Evolutionary conservation across 2,797 vertebrate genomes (phyloP), one percentile per base, ranked within the genome.

Genomic region (Pachyuromys duprasi): DNA sequence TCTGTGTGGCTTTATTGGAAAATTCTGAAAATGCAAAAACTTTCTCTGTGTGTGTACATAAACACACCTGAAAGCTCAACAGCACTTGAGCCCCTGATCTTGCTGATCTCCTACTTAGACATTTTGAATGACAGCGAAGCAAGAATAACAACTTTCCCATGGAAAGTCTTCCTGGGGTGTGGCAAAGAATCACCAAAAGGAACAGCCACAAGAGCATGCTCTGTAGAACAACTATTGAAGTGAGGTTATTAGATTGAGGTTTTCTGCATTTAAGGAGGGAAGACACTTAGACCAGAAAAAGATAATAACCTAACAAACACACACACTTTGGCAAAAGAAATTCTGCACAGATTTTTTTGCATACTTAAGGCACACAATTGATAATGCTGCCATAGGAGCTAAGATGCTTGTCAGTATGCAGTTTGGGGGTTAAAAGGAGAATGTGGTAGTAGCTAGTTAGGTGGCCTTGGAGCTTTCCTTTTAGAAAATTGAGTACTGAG

Each of bases 391-490:
- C 42, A 84, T 15, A 8, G 65, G 60, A 53, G 76, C 83, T 93
- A 97, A 91, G 14, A 87, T 0, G 74, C 95, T 82, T 90, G 86
- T 96, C 93, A 95, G 80, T 96, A 96, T 98, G 96, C 93, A 95
- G 94, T 96, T 86, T 82, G 93, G 69, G 97, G 49, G 84, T 96
- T 97, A 95, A 95, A 90, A 97, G 90, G 89, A 97, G 90, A 92
- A 92, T 92, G 93, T 90, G 69, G 55, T 96, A 84, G 3, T 95
- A 12, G 20, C 55, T 57, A 57, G 55, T 45, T 57, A 57, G 55
- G 78, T 87, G 67, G 12, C 0, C 93, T 97, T 76, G 92, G 79
- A 96, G 87, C 75, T 97, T 97, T 96, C 96, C 94, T 81, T 92
- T 94, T 60, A 83, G 24, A 84, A 76, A 82, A 62, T 76, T 20